These are phyloP conservation scores for Ethmia dodecea DNA, from an alignment of 2,888 invertebrate species.

Conservation along the genomic window DNA sequence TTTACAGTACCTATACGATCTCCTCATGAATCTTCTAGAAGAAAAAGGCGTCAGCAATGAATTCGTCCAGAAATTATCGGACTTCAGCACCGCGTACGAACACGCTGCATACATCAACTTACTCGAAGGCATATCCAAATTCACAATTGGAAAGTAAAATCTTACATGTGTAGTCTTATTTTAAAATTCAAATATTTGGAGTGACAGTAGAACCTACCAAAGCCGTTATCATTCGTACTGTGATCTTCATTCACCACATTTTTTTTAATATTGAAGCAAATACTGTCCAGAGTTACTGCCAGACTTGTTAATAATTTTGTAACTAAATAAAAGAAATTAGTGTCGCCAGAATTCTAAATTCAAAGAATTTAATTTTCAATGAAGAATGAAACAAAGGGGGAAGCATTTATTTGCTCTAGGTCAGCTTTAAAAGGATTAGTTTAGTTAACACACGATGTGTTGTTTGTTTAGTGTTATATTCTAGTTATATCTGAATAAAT, in stretches of 20 bases:
- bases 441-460: conserved; percentile 43
- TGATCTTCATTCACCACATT: no score
- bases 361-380: no score
- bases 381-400: not conserved
- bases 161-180: no score
- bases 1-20: conserved; percentile 94
- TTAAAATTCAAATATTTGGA: no score
- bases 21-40: conserved; percentile 95
- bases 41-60: conserved; percentile 97
- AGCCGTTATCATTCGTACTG: no score
- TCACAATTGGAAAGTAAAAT: conserved; percentile 83
- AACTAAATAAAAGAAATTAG: no score
- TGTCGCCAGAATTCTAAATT: no score
- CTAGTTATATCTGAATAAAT: conserved; percentile 46
- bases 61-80: conserved; percentile 92
- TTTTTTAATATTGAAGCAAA: no score
- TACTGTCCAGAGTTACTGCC: no score
- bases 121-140: conserved; percentile 91
- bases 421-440: conserved; percentile 64
- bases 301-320: no score
- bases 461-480: conserved; percentile 36
- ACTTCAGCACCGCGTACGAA: conserved; percentile 94
- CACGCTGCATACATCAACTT: conserved; percentile 94
- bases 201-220: no score
- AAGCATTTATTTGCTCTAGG: conserved; percentile 59